phyloP scores from a whole-genome alignment of 2,888 invertebrate genomes.

The Seira ritae region DNA sequence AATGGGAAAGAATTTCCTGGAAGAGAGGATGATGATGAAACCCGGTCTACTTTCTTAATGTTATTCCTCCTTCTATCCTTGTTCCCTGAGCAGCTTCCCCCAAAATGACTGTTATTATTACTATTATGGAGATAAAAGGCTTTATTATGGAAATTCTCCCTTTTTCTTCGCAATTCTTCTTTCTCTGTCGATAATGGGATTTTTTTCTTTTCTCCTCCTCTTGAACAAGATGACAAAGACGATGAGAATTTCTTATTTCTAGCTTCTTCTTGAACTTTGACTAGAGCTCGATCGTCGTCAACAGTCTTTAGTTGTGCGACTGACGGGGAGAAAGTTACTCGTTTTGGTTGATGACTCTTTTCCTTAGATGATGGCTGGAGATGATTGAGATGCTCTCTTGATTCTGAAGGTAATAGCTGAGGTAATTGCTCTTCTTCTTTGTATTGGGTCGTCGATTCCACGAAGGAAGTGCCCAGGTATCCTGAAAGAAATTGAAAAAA shows the following conservation, averaged over 20 bases:
- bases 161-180: not conserved
- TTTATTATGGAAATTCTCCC: conserved; percentile 53
- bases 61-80: conserved; percentile 25
- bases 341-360: not conserved
- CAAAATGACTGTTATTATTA: conserved; percentile 24
- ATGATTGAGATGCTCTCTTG: not conserved
- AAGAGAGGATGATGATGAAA: conserved; percentile 5
- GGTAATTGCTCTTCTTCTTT: not conserved
- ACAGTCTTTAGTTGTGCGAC: not conserved
- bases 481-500: conserved; percentile 32
- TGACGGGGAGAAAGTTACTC: not conserved
- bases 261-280: conserved; percentile 8
- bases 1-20: conserved; percentile 8
- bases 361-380: not conserved
- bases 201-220: not conserved
- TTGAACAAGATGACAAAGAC: no score
- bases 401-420: not conserved
- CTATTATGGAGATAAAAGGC: conserved; percentile 46
- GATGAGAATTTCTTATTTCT: not conserved
- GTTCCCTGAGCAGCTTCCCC: no score
- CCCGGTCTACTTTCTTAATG: not conserved
- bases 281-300: not conserved
- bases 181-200: conserved; percentile 15
- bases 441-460: conserved; percentile 13
- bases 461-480: conserved; percentile 57